A percentile compares a stretch with the other conserved stretches of the same genome.
Conservation (phyloP, 2,113 vertebrate genomes). For the Notarius quadriscutis region DNA sequence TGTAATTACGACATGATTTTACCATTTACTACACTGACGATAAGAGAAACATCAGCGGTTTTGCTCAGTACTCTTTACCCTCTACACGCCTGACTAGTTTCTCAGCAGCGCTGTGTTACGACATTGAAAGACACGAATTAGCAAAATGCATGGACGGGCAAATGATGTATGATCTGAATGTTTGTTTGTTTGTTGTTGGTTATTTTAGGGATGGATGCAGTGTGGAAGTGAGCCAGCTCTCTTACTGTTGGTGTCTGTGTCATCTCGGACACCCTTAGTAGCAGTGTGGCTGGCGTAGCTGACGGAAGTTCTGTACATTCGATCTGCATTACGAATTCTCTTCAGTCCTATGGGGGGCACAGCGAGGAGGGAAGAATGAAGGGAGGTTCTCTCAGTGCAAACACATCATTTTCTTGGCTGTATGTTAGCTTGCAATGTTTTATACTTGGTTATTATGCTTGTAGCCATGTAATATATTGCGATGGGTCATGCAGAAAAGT, state of each 20-base stretch:
- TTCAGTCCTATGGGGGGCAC: constrained; percentile 69
- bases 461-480: background rate
- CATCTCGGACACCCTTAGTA: constrained; percentile 73
- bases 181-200: background rate
- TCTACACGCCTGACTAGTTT: background rate
- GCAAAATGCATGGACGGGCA: background rate
- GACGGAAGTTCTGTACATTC: constrained; percentile 76
- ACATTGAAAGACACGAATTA: background rate
- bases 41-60: constrained; percentile 2
- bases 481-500: background rate
- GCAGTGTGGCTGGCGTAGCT: constrained; percentile 76
- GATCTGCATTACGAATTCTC: constrained; percentile 78
- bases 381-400: constrained; percentile 26
- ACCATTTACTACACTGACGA: background rate
- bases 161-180: background rate
- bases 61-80: background rate
- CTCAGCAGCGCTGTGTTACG: background rate
- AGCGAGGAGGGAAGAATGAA: constrained; percentile 47
- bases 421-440: background rate
- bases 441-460: background rate
- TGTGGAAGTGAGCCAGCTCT: constrained; percentile 53
- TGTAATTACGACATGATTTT: constrained; percentile 11
- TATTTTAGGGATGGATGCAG: constrained; percentile 34
- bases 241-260: constrained; percentile 78
- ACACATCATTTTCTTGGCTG: background rate